Conservation (phyloP, 1,140 invertebrate genomes). For the Macrosteles quadrilineatus region DNA sequence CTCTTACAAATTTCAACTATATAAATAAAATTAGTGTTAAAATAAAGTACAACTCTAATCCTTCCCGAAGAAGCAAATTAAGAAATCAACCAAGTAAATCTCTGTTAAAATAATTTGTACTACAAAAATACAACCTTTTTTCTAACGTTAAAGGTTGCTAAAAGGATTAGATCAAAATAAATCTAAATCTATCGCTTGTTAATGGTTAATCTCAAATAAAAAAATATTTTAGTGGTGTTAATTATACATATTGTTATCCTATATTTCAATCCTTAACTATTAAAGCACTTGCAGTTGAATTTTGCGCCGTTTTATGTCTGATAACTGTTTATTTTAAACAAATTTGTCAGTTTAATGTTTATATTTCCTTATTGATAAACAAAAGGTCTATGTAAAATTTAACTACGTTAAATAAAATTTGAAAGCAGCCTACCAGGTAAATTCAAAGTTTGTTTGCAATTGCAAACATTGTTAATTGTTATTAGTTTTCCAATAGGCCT, state of each 20-base stretch:
- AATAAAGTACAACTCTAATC: too few relatives aligned
- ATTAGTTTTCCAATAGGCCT: background rate
- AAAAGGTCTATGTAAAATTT: background rate
- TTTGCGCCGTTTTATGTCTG: background rate
- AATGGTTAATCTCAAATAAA: constrained; percentile 6
- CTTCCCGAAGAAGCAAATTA: too few relatives aligned
- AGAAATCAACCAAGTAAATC: too few relatives aligned
- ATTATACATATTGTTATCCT: background rate
- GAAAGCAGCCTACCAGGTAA: background rate
- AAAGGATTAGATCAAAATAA: too few relatives aligned
- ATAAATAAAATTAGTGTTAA: too few relatives aligned
- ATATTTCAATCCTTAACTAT: background rate
- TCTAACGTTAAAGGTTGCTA: too few relatives aligned
- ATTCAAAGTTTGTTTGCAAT: background rate
- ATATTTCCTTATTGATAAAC: background rate
- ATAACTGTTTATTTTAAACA: background rate
- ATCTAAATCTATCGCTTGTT: background rate
- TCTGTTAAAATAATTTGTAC: too few relatives aligned
- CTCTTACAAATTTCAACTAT: too few relatives aligned
- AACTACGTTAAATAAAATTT: background rate
- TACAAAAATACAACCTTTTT: too few relatives aligned
- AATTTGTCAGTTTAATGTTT: background rate
- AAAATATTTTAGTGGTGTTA: background rate
- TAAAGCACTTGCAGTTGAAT: background rate
- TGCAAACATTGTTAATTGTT: background rate